Conservation (phyloP, 2,113 vertebrate genomes). For the Pandion haliaetus region DNA sequence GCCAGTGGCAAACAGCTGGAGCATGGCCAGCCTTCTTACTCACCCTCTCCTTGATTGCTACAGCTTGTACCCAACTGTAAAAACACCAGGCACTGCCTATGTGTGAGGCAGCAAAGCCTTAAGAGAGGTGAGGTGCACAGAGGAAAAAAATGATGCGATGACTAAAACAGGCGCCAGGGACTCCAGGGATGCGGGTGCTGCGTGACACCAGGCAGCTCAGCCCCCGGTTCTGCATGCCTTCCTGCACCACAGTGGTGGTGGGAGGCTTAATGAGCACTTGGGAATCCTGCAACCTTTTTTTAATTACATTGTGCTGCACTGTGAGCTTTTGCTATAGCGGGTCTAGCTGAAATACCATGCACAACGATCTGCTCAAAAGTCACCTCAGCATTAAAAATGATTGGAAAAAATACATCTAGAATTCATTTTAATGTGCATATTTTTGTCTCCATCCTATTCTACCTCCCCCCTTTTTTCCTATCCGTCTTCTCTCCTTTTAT, state of each 20-base stretch:
- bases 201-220: background rate
- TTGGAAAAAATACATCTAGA: background rate
- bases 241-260: background rate
- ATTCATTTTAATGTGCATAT: background rate
- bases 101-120: background rate
- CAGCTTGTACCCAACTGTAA: background rate
- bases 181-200: background rate
- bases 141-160: background rate
- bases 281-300: background rate
- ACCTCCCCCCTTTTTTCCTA: background rate
- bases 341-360: background rate
- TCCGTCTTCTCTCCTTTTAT: background rate
- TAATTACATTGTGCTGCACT: background rate
- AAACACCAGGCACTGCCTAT: background rate
- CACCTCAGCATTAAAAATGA: background rate
- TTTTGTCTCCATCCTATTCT: background rate
- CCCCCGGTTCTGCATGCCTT: background rate
- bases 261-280: background rate
- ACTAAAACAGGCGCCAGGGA: background rate
- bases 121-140: background rate
- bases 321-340: background rate
- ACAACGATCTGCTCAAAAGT: background rate
- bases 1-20: background rate
- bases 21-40: background rate
- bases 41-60: background rate